Conservation (phyloP, 1,140 invertebrate species). For the Philaenus spumarius region DNA sequence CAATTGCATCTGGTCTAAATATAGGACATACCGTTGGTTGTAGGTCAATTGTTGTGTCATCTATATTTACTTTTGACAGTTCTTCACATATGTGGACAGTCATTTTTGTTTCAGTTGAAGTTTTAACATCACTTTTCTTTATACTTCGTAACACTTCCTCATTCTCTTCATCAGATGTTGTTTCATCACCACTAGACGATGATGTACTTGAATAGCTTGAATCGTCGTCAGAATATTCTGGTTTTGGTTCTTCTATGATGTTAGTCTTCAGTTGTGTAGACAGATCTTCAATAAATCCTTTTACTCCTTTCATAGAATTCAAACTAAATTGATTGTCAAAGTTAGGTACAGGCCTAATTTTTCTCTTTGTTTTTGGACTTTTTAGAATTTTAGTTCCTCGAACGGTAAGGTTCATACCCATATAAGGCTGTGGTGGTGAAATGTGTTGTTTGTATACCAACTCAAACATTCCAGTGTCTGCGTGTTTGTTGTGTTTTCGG, state of each 20-base stretch:
- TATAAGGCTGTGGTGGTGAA: slow-evolving; percentile 73
- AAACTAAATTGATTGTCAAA: too few relatives aligned
- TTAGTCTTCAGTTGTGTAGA: neutral
- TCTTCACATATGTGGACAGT: neutral
- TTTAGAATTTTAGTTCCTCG: slow-evolving; percentile 49
- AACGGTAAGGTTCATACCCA: slow-evolving; percentile 67
- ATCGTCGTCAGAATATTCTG: too few relatives aligned
- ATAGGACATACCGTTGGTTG: neutral
- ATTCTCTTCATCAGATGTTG: too few relatives aligned
- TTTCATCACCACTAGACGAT: neutral
- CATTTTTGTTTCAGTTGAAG: neutral
- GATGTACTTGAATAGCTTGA: neutral
- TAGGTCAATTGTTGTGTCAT: neutral
- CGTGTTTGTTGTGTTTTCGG: slow-evolving; percentile 62
- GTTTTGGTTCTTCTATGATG: neutral
- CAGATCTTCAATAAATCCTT: slow-evolving; percentile 13
- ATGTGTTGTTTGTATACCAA: slow-evolving; percentile 69
- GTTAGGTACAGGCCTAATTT: neutral
- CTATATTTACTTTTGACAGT: too few relatives aligned
- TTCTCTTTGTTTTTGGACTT: slow-evolving; percentile 14
- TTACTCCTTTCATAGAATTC: neutral
- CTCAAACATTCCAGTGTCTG: slow-evolving; percentile 82
- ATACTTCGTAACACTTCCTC: too few relatives aligned
- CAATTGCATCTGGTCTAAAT: neutral
- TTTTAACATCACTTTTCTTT: neutral